Evolutionary conservation across 2,113 vertebrate species (phyloP), one percentile per base, ranked within the genome.

Genomic region (Theristicus caerulescens): DNA sequence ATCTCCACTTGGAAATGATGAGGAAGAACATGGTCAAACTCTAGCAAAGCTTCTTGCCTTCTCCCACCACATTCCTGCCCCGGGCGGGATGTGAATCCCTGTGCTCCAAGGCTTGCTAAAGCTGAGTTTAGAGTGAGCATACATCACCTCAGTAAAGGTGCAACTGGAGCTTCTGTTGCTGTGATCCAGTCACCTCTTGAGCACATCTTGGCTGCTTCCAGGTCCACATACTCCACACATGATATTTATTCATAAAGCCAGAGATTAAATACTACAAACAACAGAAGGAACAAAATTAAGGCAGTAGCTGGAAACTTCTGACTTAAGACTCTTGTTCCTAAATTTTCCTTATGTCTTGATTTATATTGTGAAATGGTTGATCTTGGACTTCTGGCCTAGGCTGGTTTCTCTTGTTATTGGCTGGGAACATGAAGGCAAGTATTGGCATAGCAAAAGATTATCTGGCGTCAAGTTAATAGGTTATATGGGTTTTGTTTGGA

Each of bases 351-450:
- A 4, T 29, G 80, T 46, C 47, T 91, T 95, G 93, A 96, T 96
- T 95, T 94, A 82, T 76, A 24, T 46, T 54, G 85, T 85, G 92
- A 46, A 90, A 80, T 57, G 62, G 87, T 96, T 94, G 87, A 95
- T 95, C 54, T 96, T 92, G 96, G 90, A 65, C 87, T 47, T 52
- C 77, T 49, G 64, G 74, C 70, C 40, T 8, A 36, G 73, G 21
- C 65, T 74, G 86, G 69, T 78, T n/a, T 92, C 83, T 82, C 83
- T 88, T 72, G 82, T 61, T 92, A 27, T 74, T 94, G 86, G 93
- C 86, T 85, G 78, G 38, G 20, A 9, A 24, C 0, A 0, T 4
- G 54, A 80, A 85, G 77, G 80, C 25, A 18, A 78, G 12, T 17
- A 3, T 79, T 96, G 89, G 86, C 73, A 82, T 77, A 84, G 94